Evolutionary conservation across 1,140 invertebrate species (phyloP).

Genomic region (Drosophila melanica): DNA sequence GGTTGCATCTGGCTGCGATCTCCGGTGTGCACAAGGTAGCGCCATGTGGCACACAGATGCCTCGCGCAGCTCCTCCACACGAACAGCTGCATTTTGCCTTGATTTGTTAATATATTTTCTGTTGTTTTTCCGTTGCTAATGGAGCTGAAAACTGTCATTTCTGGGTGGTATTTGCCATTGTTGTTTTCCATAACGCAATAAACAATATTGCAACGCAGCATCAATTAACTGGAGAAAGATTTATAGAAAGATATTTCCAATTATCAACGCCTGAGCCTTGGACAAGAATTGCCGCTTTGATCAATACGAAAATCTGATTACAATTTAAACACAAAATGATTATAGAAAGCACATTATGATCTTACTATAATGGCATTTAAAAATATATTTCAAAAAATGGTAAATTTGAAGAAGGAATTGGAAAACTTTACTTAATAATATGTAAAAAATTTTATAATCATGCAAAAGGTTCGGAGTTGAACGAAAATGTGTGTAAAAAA

Average conservation of each 20-base stretch:
- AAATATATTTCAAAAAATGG: too few species aligned
- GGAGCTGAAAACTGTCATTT: constrained; percentile 31
- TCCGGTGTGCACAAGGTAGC: constrained; percentile 53
- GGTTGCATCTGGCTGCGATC: constrained; percentile 11
- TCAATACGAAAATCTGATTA: neutral
- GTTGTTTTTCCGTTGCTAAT: constrained; percentile 11
- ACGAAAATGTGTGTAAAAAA: too few species aligned
- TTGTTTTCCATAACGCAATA: constrained; percentile 48
- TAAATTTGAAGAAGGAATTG: too few species aligned
- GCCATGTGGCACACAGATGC: constrained; percentile 68
- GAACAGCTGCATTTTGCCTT: constrained; percentile 2
- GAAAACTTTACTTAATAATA: too few species aligned
- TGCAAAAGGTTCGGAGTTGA: too few species aligned
- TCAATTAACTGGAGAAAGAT: constrained; percentile 33
- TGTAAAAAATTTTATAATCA: too few species aligned
- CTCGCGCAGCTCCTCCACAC: constrained; percentile 2
- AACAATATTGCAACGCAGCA: constrained; percentile 37
- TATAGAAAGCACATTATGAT: too few species aligned
- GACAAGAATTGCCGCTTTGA: constrained; percentile 5
- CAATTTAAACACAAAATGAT: too few species aligned
- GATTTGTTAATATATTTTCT: constrained; percentile 9
- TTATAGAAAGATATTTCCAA: constrained; percentile 1
- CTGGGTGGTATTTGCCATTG: constrained; percentile 41
- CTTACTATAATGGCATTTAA: too few species aligned
- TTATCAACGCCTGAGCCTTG: constrained; percentile 19